A percentile compares a stretch with the other conserved stretches of the same genome.
These are phyloP conservation scores for Periplaneta americana DNA, from an alignment of 1,140 invertebrate species.

Conservation along the genomic window DNA sequence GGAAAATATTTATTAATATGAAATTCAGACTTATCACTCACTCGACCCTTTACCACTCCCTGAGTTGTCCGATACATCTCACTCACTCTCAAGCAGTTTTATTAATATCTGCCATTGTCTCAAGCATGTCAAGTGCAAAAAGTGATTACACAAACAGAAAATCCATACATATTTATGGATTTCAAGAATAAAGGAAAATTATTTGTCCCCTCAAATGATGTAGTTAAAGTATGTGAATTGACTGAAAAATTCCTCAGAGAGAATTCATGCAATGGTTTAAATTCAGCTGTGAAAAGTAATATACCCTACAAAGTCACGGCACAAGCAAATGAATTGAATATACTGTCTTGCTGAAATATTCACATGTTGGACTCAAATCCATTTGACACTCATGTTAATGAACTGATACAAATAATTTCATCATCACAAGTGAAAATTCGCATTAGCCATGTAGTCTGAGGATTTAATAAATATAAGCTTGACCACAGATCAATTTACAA, in stretches of 20 bases:
- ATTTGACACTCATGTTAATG: not conserved
- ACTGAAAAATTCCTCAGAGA: not conserved
- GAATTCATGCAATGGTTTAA: not conserved
- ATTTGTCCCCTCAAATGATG: not conserved
- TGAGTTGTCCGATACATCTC: too few species aligned
- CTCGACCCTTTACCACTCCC: too few species aligned
- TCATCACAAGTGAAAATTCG: not conserved
- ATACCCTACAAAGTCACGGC: not conserved
- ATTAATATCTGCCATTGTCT: too few species aligned
- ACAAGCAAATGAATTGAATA: not conserved
- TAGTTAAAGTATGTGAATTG: not conserved
- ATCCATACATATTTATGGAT: not conserved
- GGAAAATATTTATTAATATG: too few species aligned
- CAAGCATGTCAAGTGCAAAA: not conserved
- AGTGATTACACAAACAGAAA: not conserved
- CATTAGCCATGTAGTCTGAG: not conserved
- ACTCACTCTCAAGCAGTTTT: too few species aligned
- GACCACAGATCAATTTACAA: not conserved
- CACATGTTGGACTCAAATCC: too few species aligned
- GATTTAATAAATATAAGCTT: too few species aligned
- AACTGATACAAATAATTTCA: not conserved
- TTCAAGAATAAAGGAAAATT: not conserved
- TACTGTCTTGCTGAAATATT: not conserved
- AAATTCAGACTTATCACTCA: too few species aligned
- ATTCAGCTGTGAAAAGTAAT: not conserved